Evolutionary conservation across 2,888 invertebrate species (phyloP).

Genomic region (Odontocerum albicorne): DNA sequence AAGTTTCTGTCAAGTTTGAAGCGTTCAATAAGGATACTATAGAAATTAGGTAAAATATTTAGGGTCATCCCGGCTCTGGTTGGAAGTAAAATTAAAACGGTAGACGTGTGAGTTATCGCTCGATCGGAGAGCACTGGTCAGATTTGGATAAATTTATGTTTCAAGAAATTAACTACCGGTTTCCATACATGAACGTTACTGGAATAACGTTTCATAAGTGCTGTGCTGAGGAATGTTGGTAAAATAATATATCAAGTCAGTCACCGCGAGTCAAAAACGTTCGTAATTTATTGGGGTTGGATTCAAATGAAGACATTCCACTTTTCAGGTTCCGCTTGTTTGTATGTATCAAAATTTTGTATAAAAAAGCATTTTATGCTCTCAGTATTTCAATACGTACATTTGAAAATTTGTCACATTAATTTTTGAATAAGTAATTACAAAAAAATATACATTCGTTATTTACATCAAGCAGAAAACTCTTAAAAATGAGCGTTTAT

Average conservation of each 20-base stretch:
- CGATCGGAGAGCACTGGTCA: conserved; percentile 20
- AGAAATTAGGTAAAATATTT: too few relatives aligned
- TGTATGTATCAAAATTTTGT: conserved; percentile 1
- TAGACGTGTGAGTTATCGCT: conserved; percentile 21
- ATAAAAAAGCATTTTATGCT: too few relatives aligned
- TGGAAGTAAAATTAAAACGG: conserved; percentile 29
- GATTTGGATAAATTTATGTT: conserved; percentile 15
- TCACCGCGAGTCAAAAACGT: conserved; percentile 10
- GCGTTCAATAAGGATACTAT: too few relatives aligned
- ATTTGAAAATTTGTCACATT: too few relatives aligned
- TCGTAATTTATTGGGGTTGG: conserved; percentile 17
- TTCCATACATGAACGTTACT: conserved; percentile 18
- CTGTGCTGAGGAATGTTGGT: conserved; percentile 3
- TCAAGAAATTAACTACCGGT: conserved; percentile 16
- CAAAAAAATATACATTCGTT: too few relatives aligned
- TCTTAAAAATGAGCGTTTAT: too few relatives aligned
- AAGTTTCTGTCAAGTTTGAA: too few relatives aligned
- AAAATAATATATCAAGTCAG: conserved; percentile 9
- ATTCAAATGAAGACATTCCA: conserved; percentile 25
- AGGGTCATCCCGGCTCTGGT: too few relatives aligned
- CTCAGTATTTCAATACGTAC: too few relatives aligned
- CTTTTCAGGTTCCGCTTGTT: conserved; percentile 14
- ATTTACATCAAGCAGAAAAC: too few relatives aligned
- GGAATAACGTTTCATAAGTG: conserved; percentile 13
- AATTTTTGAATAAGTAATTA: too few relatives aligned